Base-by-base conservation (phyloP, 2,888 invertebrate genomes). In the Rotaria sp. region DNA sequence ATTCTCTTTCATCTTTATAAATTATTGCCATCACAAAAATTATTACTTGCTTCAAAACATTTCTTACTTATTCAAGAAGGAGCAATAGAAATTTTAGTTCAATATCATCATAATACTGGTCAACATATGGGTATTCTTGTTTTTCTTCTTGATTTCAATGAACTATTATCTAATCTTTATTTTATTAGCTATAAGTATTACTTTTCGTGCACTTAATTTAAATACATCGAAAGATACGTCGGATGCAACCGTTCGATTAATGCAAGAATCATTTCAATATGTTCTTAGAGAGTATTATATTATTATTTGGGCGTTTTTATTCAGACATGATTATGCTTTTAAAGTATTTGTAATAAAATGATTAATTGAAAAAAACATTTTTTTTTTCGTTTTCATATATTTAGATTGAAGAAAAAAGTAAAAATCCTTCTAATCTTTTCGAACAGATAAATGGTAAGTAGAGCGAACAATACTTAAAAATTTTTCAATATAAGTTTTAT, bases 31-130 rank as follows among this genome's bases (percentile, higher is more conserved):
- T 80, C 45, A 10, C 80, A 80, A 45, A 80, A 80, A 80, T 45
- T 80, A 15, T 45, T 80, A n/a, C 24, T 80, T 41, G 80, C 80
- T 13, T 80, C 80, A 45, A 45, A 13, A 80, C 0, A 11, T 80
- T n/a, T 80, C 21, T 26, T 80, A 26, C 26, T 80, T 13, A 80
- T 80, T 45, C 80, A 80, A 45, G 80, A 80, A n/a, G 80, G 80
- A 13, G 80, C 80, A 26, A 45, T 80, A 13, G 80, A 80, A 80
- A 80, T 80, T 26, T 80, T 80, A 80, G 15, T 80, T 45, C 80
- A 80, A 45, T 80, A 45, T 45, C 26, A 45, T 45, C 26, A 80
- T 45, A 10, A 80, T 15, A 45, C 1, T 26, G 5, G 26, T 26
- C 80, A 45, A 4, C 1, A 24, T 8, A 11, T 45, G n/a, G 18